phyloP scores from a whole-genome alignment of 2,888 invertebrate genomes.

The Drosophila ezoana region DNA sequence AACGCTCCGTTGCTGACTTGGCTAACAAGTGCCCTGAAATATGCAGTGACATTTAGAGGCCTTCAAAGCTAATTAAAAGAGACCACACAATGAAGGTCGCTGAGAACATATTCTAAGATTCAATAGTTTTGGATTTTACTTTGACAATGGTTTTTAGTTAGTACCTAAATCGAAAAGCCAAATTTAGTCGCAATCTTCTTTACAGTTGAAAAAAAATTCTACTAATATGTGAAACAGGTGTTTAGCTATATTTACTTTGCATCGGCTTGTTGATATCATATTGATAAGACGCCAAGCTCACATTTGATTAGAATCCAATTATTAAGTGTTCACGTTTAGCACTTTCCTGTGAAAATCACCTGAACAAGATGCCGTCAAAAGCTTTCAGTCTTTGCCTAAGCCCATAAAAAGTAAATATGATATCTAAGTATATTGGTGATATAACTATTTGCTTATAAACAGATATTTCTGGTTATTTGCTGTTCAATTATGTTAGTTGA shows the following conservation, averaged over 20 bases:
- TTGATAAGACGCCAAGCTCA: not conserved
- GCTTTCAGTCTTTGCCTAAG: too few relatives aligned
- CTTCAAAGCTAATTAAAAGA: conserved; percentile 40
- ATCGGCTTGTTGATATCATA: not conserved
- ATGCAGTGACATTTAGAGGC: conserved; percentile 34
- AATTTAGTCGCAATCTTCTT: too few relatives aligned
- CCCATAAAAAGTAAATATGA: too few relatives aligned
- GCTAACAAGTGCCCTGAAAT: conserved; percentile 41
- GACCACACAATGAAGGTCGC: conserved; percentile 29
- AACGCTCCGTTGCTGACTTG: conserved; percentile 47
- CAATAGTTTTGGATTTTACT: not conserved
- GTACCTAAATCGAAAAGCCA: not conserved
- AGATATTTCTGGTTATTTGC: not conserved
- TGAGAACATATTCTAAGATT: not conserved
- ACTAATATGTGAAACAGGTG: conserved; percentile 17
- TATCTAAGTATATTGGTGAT: too few relatives aligned
- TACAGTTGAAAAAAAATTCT: conserved; percentile 10
- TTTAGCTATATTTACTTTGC: conserved; percentile 14
- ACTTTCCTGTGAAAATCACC: conserved; percentile 30
- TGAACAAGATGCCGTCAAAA: not conserved
- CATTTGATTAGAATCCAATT: conserved; percentile 1
- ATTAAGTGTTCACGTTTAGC: conserved; percentile 34
- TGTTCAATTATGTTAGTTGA: not conserved
- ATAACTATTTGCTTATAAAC: too few relatives aligned
- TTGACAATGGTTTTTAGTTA: not conserved